Conservation (phyloP, 2,888 invertebrate genomes). For the Bugula neritina region DNA sequence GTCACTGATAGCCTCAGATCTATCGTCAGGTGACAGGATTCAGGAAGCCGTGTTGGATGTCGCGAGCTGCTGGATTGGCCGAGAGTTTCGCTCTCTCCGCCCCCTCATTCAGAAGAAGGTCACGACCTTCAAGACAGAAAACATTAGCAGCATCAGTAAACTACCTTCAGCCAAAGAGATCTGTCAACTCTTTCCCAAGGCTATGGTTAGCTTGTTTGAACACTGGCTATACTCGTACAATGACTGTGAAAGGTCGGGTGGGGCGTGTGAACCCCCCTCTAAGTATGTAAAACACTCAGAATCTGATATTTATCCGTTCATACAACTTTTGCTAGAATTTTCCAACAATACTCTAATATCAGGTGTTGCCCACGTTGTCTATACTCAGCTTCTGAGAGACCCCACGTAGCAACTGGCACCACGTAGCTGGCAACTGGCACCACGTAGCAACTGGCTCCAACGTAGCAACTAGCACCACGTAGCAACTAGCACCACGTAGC, state of each 20-base stretch:
- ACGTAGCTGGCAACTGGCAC: no score
- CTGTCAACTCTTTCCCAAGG: not conserved
- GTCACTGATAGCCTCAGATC: not conserved
- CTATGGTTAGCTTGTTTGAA: constrained; percentile 6
- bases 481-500: no score
- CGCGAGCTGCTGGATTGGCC: constrained; percentile 39
- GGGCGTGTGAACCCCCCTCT: not conserved
- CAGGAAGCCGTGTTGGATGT: constrained; percentile 26
- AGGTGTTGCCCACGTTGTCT: constrained; percentile 42
- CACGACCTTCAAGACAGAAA: constrained; percentile 36
- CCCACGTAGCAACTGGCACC: constrained; percentile 6
- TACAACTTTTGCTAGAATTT: constrained; percentile 44
- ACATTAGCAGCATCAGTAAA: constrained; percentile 37
- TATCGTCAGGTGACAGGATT: not conserved
- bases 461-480: no score
- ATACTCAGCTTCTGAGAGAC: constrained; percentile 33
- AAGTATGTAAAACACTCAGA: constrained; percentile 8
- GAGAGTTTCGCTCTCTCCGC: constrained; percentile 35
- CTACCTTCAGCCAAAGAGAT: constrained; percentile 32
- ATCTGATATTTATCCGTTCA: constrained; percentile 31
- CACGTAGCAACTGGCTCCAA: no score
- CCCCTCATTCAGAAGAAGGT: constrained; percentile 33
- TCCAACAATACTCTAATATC: constrained; percentile 40
- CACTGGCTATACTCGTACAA: not conserved
- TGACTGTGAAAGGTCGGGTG: not conserved